Conservation (phyloP, 1,140 invertebrate species). For the Bombus superbus region DNA sequence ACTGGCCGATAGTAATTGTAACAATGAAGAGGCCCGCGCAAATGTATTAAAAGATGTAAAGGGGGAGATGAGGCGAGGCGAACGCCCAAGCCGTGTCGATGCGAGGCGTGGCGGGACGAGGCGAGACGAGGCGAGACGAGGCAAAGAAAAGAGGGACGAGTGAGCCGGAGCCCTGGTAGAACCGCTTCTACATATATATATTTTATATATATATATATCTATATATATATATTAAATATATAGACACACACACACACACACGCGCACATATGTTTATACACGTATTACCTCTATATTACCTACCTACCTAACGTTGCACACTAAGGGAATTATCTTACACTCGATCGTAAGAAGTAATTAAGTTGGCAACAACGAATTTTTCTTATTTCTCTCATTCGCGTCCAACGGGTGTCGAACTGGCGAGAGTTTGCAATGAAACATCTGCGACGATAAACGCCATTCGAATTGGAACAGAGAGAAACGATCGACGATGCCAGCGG, state of each 20-base stretch:
- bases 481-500: neutral
- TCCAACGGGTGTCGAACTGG: neutral
- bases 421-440: neutral
- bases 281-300: neutral
- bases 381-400: slow-evolving; percentile 10
- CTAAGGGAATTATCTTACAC: slow-evolving; percentile 14
- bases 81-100: neutral
- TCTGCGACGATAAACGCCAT: slow-evolving; percentile 1
- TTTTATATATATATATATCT: too few species aligned
- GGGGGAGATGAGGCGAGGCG: slow-evolving; percentile 26
- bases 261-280: neutral
- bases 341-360: slow-evolving; percentile 43
- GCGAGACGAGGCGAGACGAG: neutral
- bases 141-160: neutral
- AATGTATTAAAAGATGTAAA: slow-evolving; percentile 44
- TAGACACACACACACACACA: rapidly evolving
- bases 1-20: slow-evolving; percentile 31
- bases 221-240: too few species aligned
- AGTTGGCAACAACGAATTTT: slow-evolving; percentile 14
- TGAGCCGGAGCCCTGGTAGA: neutral
- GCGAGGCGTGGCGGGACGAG: neutral
- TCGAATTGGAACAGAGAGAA: neutral
- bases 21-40: slow-evolving; percentile 29
- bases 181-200: neutral
- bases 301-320: neutral